Evolutionary conservation across 2,113 vertebrate genomes (phyloP).

Genomic region (Rhombomys opimus): DNA sequence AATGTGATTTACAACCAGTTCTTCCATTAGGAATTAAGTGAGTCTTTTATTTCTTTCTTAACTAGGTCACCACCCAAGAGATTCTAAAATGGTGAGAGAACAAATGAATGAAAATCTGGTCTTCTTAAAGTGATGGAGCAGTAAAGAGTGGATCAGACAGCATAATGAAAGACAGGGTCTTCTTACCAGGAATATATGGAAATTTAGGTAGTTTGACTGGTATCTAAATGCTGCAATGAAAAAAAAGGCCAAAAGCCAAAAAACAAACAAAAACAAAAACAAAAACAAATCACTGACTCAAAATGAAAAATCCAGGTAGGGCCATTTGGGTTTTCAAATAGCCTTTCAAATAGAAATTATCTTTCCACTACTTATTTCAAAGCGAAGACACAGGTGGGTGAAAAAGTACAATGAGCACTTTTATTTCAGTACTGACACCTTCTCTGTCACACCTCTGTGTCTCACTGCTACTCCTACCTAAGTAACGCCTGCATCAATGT

Average conservation of each 20-base stretch:
- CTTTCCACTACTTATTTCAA: not conserved
- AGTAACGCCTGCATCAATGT: not conserved
- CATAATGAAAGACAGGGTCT: not conserved
- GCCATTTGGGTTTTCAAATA: not conserved
- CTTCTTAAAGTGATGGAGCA: conserved; percentile 26
- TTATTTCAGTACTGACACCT: not conserved
- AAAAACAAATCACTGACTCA: not conserved
- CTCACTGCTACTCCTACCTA: not conserved
- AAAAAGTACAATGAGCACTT: not conserved
- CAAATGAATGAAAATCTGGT: conserved; percentile 24
- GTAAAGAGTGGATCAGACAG: not conserved
- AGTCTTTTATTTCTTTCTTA: conserved; percentile 67
- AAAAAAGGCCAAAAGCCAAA: not conserved
- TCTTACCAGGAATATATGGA: not conserved
- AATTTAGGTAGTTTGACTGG: not conserved
- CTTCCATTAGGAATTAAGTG: conserved; percentile 24
- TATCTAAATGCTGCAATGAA: not conserved
- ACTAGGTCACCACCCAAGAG: conserved; percentile 45
- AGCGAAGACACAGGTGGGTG: not conserved
- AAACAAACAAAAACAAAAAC: no score
- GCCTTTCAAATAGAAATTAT: conserved; percentile 12
- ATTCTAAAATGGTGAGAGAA: conserved; percentile 29
- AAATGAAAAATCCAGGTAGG: not conserved
- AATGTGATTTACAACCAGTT: conserved; percentile 54
- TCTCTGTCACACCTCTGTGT: not conserved